Base-by-base conservation (phyloP, 2,888 invertebrate genomes). In the Byasa hedistus region DNA sequence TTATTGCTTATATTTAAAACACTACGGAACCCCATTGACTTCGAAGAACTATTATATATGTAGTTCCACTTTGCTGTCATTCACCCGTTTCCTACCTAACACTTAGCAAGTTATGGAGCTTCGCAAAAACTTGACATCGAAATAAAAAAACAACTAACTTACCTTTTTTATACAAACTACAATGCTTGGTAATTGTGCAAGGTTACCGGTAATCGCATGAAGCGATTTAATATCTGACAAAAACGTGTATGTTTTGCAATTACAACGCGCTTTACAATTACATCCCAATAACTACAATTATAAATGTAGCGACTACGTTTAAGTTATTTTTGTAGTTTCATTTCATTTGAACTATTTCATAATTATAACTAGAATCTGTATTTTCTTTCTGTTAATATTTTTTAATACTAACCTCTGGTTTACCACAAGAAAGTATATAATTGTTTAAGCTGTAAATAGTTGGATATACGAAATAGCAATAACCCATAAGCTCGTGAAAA, bases 101-200 rank as follows among this genome's bases (percentile, higher is more conserved):
- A 32, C 60, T 22, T 32, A 48, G 55, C n/a, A 32, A n/a, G 24
- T 59, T 48, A 48, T 27, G 56, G 48, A 44, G 44, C 19, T 21
- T 24, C n/a, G 23, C 48, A 60, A 65, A 64, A 65, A 65, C 60
- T 51, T 65, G 65, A 55, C 60, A 60, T 48, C 24, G 56, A n/a
- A 24, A 36, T 12, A 23, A 55, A 48, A 21, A 17, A 36, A 21
- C 23, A 36, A n/a, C n/a, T n/a, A n/a, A n/a, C n/a, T n/a, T 44
- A 55, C 60, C 65, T 56, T 65, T 65, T 65, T 27, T 55, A 55
- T 55, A 27, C 24, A 22, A 39, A 55, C 59, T 55, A 65, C 51
- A 65, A 60, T 60, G 44, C 17, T 57, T 36, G 17, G 24, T 44
- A 61, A 36, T 61, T 32, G 51, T 32, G n/a, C 60, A 65, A 65